Base-by-base conservation (phyloP, 1,140 invertebrate species). In the Musca vetustissima region DNA sequence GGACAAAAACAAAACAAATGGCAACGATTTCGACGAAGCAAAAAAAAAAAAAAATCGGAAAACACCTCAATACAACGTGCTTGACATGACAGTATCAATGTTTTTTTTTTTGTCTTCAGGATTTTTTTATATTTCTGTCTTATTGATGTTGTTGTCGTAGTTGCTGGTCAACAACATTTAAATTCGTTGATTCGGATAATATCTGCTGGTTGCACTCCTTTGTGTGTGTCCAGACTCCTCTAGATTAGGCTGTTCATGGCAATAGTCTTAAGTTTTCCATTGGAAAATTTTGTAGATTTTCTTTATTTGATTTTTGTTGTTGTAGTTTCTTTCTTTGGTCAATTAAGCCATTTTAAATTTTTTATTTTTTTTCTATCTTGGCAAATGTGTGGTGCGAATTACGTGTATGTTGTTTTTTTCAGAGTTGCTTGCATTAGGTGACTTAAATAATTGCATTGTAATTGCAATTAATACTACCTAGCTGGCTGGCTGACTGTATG, bases 401-500 rank as follows among this genome's bases (percentile, higher is more conserved):
- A 43, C 21, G 17, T 19, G 49, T n/a, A 22, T 21, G 49, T 6
- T 21, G 17, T 19, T n/a, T 52, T 6, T 49, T 49, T 49, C 4
- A 6, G 49, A 43, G 36, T 43, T 52, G 21, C 8, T 59, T 59
- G 32, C 36, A 36, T 61, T 19, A 61, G 36, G 28, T 61, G 57
- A 61, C 57, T 61, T 61, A 32, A 61, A 78, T 78, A 78, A 78
- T 78, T 78, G 76, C 76, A 78, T 78, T 78, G 76, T 78, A 78
- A 78, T 78, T 78, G 76, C 78, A 78, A 78, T 78, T 78, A 78
- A 78, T 78, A 78, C 74, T 78, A 74, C n/a, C n/a, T 76, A 75
- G 76, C 74, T 73, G 74, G 70, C 67, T 19, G 7, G 36, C 36
- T 43, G 36, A 13, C 36, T 43, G 11, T 9, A 4, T 43, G 36